A percentile compares a stretch with the other conserved stretches of the same genome.
Conservation (phyloP, 2,888 invertebrate genomes). For the Rotaria macrura region DNA sequence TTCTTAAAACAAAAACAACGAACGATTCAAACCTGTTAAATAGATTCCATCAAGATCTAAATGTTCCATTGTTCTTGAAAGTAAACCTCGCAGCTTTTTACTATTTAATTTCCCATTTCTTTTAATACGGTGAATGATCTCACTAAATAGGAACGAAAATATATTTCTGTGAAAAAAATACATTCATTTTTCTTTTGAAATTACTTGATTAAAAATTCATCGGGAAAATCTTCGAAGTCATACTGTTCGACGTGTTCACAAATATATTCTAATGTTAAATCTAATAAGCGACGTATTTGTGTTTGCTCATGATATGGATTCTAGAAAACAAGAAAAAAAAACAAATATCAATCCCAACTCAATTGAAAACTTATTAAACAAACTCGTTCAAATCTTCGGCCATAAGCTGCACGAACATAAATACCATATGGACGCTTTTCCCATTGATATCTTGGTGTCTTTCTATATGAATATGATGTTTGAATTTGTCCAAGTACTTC, state of each 20-base stretch:
- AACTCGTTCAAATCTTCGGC: constrained; percentile 41
- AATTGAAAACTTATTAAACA: not conserved
- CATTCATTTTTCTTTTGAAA: not conserved
- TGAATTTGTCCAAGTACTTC: constrained; percentile 39
- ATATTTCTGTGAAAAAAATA: not conserved
- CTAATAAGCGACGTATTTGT: constrained; percentile 39
- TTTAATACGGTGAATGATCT: constrained; percentile 41
- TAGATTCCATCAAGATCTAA: constrained; percentile 41
- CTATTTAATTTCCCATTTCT: constrained; percentile 40
- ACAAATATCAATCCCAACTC: not conserved
- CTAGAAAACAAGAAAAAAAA: constrained; percentile 37
- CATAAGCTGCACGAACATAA: constrained; percentile 40
- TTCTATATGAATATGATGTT: constrained; percentile 38
- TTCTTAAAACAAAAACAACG: not conserved
- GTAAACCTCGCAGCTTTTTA: constrained; percentile 37
- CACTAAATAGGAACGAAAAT: constrained; percentile 36
- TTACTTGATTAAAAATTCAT: constrained; percentile 43
- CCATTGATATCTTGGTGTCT: constrained; percentile 39
- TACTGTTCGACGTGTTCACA: constrained; percentile 39
- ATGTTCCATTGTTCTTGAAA: constrained; percentile 40
- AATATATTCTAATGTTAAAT: constrained; percentile 38
- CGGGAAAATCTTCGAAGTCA: constrained; percentile 43
- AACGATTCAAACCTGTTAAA: constrained; percentile 37
- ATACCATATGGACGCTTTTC: constrained; percentile 37
- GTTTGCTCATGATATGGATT: constrained; percentile 41